Evolutionary conservation across 2,888 invertebrate genomes (phyloP).

Genomic region (Dexiosoma caninum): DNA sequence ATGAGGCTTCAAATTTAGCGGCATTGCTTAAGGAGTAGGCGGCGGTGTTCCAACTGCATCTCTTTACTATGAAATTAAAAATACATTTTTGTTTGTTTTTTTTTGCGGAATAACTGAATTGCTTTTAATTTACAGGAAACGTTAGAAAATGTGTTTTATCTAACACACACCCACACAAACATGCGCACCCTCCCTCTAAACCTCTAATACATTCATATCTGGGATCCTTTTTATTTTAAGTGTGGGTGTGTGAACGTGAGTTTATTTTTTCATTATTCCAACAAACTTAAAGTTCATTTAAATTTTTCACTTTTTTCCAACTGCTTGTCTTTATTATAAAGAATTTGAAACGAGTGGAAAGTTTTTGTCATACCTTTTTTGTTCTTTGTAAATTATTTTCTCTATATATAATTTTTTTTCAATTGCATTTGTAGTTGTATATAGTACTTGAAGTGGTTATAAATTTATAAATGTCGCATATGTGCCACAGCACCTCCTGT

Average conservation of each 20-base stretch:
- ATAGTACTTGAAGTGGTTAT: conserved; percentile 62
- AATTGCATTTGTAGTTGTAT: conserved; percentile 3
- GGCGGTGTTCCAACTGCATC: too few relatives aligned
- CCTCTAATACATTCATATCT: too few relatives aligned
- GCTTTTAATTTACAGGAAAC: conserved; percentile 22
- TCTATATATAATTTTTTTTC: not conserved
- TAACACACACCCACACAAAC: not conserved
- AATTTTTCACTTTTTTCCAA: conserved; percentile 37
- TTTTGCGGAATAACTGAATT: not conserved
- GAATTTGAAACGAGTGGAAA: conserved; percentile 42
- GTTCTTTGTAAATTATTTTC: conserved; percentile 22
- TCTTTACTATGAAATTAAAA: not conserved
- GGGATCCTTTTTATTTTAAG: not conserved
- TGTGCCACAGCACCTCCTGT: conserved; percentile 65
- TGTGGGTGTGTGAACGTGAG: not conserved
- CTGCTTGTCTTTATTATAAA: conserved; percentile 46
- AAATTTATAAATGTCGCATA: conserved; percentile 67
- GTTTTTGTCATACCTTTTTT: conserved; percentile 30
- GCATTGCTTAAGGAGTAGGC: too few relatives aligned
- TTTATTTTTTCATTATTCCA: not conserved
- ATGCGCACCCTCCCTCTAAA: not conserved
- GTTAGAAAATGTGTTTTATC: not conserved
- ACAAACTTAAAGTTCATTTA: conserved; percentile 55
- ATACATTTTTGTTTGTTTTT: not conserved
- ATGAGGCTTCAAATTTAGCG: too few relatives aligned